A percentile compares a stretch with the other conserved stretches of the same genome.
Evolutionary conservation across 2,113 vertebrate species (phyloP).

Genomic region (Globicephala melas): DNA sequence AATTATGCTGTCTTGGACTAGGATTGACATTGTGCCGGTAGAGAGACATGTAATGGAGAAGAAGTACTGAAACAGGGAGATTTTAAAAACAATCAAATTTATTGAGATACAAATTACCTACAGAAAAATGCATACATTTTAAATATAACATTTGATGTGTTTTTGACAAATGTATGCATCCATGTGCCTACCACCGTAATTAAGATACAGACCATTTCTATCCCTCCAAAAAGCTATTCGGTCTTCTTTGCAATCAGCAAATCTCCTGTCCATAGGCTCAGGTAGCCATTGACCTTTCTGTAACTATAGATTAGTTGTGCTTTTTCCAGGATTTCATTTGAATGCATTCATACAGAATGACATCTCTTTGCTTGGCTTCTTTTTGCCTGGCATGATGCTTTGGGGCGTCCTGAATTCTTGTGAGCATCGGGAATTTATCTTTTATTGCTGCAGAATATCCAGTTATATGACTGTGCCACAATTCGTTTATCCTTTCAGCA

Average conservation of each 20-base stretch:
- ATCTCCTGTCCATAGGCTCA: rapidly evolving
- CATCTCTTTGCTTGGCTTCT: not conserved
- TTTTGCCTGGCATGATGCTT: not conserved
- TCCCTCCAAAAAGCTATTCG: not conserved
- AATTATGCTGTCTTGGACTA: not conserved
- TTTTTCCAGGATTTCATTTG: not conserved
- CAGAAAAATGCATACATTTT: not conserved
- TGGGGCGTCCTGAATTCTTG: not conserved
- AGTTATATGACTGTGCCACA: not conserved
- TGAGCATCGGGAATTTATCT: not conserved
- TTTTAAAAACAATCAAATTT: not conserved
- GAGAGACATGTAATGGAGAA: not conserved
- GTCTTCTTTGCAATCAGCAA: not conserved
- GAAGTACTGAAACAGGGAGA: not conserved
- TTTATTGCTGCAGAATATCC: not conserved
- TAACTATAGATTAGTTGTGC: not conserved
- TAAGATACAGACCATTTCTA: not conserved
- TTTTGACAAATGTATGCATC: not conserved
- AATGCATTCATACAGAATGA: not conserved
- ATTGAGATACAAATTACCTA: not conserved
- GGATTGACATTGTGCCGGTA: not conserved
- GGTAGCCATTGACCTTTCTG: not conserved
- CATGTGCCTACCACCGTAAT: not conserved
- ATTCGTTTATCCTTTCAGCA: not conserved
- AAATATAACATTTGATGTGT: not conserved